These are phyloP conservation scores for Hippoglossus hippoglossus DNA, from an alignment of 2,797 vertebrate species.

Conservation along the genomic window DNA sequence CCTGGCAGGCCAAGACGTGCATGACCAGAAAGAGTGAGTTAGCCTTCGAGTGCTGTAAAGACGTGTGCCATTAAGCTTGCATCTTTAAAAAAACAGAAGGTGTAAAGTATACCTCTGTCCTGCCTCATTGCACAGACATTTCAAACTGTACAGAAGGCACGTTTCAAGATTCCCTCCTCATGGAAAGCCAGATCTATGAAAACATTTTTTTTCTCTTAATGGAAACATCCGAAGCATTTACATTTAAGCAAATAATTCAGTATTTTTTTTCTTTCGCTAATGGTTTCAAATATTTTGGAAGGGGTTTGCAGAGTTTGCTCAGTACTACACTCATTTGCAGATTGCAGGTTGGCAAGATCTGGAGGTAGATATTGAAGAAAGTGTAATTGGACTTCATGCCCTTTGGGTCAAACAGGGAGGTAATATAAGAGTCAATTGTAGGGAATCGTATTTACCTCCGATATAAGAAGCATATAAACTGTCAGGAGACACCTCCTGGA, in stretches of 20 bases:
- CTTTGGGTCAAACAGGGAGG: constrained; percentile 73
- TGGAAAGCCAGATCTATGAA: constrained; percentile 73
- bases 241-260: constrained; percentile 79
- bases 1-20: constrained; percentile 4
- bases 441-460: constrained; percentile 67
- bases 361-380: constrained; percentile 74
- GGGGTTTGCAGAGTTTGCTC: constrained; percentile 71
- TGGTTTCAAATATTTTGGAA: constrained; percentile 81
- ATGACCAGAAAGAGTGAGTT: constrained; percentile 14
- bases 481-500: constrained; percentile 36
- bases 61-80: constrained; percentile 23
- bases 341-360: constrained; percentile 80
- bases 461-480: constrained; percentile 42
- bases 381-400: constrained; percentile 80
- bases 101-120: constrained; percentile 52
- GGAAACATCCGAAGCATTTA: constrained; percentile 74
- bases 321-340: constrained; percentile 81
- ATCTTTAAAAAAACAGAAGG: constrained; percentile 16
- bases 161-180: constrained; percentile 50
- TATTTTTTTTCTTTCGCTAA: constrained; percentile 66
- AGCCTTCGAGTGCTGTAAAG: constrained; percentile 25
- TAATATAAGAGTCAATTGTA: constrained; percentile 72
- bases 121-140: constrained; percentile 46
- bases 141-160: constrained; percentile 53
- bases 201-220: constrained; percentile 66